Evolutionary conservation across 1,140 invertebrate genomes (phyloP), one percentile per base, ranked within the genome.

Genomic region (Hyphantria cunea): DNA sequence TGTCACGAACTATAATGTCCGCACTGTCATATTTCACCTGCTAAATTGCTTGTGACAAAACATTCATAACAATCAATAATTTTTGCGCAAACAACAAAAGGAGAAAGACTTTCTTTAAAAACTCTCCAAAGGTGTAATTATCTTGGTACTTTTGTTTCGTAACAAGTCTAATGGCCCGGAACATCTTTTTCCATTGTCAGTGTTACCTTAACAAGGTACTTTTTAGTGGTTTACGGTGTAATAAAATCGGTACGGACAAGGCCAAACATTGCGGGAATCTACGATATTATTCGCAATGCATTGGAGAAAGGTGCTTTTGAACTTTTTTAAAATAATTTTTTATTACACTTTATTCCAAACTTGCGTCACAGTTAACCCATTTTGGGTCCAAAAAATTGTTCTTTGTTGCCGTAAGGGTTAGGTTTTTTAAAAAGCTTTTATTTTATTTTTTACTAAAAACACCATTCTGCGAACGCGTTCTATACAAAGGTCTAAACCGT

Each of bases 41-140:
- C 65, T 67, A 73, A 76, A 79, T 70, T 74, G 60, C 55, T 37
- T 63, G 53, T 80, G 75, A 84, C 82, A 82, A 78, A 84, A 80
- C 75, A 72, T 70, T 78, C 74, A 86, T 84, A 81, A 85, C 73
- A 72, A 84, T 84, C 72, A 58, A 49, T 58, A 44, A 86, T 84
- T 80, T 83, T 83, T 79, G 70, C 70, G 61, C 72, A 75, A 80
- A 53, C 65, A 67, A 84, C 76, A 86, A 88, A 69, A 47, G 72
- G 78, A 63, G 84, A 90, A 90, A 90, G 86, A 82, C 87, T 90
- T 89, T 89, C 87, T 86, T 88, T 72, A 67, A 58, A 67, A 64
- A 68, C 74, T 60, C 61, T 44, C 3, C 56, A 70, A 71, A 87
- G 74, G 82, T 86, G 84, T 82, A 87, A 88, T 87, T 82, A 86